Conservation (phyloP, 1,140 invertebrate genomes). For the Drosophila navojoa region DNA sequence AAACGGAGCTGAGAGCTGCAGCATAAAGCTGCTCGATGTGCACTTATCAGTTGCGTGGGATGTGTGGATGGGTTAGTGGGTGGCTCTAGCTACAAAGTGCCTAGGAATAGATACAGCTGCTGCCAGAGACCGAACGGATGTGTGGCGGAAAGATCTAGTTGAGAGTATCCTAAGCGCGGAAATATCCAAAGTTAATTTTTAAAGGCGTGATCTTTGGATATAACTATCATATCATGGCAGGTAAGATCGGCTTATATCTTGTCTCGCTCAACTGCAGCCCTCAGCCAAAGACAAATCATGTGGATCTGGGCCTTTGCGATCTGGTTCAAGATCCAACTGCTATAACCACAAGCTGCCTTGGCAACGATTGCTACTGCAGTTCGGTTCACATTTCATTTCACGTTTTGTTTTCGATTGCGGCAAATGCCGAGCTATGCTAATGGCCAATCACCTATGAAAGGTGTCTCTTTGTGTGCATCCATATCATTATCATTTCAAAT, state of each 20-base stretch:
- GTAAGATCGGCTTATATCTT: conserved; percentile 35
- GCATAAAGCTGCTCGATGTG: conserved; percentile 50
- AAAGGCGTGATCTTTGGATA: background rate
- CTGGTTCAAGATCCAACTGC: conserved; percentile 60
- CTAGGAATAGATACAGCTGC: conserved; percentile 25
- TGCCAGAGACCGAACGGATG: background rate
- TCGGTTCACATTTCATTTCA: conserved; percentile 59
- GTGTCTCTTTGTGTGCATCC: background rate
- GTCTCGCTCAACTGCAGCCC: conserved; percentile 42
- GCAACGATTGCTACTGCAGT: conserved; percentile 17
- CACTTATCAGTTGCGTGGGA: conserved; percentile 65
- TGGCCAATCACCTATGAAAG: background rate
- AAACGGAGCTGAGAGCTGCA: conserved; percentile 39
- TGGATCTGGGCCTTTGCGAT: conserved; percentile 25
- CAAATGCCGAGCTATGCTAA: background rate
- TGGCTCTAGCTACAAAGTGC: conserved; percentile 29
- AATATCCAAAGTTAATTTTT: conserved; percentile 5
- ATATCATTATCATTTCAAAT: background rate
- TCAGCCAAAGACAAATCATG: conserved; percentile 8
- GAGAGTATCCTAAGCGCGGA: background rate
- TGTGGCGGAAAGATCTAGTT: background rate
- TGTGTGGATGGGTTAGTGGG: conserved; percentile 42
- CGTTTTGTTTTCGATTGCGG: conserved; percentile 13
- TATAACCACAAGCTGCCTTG: conserved; percentile 60
- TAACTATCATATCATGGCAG: conserved; percentile 50